Base-by-base conservation (phyloP, 1,140 invertebrate species). In the Drosophila ficusphila region DNA sequence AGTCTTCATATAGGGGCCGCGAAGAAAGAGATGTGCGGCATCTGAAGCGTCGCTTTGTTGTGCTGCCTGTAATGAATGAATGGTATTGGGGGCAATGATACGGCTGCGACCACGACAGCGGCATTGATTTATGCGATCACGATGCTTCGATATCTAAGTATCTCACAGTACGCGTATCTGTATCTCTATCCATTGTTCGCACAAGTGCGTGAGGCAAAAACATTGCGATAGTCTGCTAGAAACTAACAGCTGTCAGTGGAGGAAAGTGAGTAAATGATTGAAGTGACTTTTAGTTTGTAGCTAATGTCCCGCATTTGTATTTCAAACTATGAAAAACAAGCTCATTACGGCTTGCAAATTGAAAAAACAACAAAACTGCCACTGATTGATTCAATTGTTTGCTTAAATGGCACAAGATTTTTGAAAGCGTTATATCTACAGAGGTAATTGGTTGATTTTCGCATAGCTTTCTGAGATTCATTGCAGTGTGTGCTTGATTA, bases 81-180 rank as follows among this genome's bases (percentile, higher is more conserved):
- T 70, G 70, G 71, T 68, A 85, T 79, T 72, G 81, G 69, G 79
- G 79, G 79, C 76, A 79, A 79, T 79, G 76, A 75, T 79, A 79
- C 76, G 76, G 54, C 70, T 34, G 42, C 61, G 46, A 44, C 67
- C 69, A 49, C 41, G 25, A 79, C 41, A 58, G 57, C 74, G 54
- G 46, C 81, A 86, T 81, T 85, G 79, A 85, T 86, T 85, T 85
- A 85, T 85, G 79, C 46, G 81, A 56, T 69, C 78, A 79, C 47
- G 70, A 54, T 74, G 70, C 38, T 11, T 36, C 31, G 52, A 61
- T 69, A 74, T 74, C 54, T 79, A 46, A 39, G 48, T 51, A 52
- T 56, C 49, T 47, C 21, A 5, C 8, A 46, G 57, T 77, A 48
- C 48, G 49, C 68, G 58, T 76, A 52, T 69, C 48, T 48, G 29